Evolutionary conservation across 2,888 invertebrate species (phyloP), one percentile per base, ranked within the genome.

Genomic region (Clepsis dumicolana): DNA sequence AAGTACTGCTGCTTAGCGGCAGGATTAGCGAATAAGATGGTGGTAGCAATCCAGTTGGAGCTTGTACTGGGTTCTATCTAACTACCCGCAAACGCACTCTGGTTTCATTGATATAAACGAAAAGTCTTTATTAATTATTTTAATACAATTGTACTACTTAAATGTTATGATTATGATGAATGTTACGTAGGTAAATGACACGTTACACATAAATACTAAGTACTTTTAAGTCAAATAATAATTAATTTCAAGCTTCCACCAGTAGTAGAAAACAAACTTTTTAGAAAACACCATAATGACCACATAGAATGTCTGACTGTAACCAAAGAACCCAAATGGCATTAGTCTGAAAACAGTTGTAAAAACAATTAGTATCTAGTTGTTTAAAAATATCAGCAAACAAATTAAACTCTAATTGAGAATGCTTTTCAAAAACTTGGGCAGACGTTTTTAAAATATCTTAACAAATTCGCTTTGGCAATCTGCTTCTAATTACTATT

Each of bases 401-500:
- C 27, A 32, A 56, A 56, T 3, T 16, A 27, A 16, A 4, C 16
- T 44, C 4, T 18, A 44, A 8, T 18, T 44, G 48, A 21, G 10
- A 48, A 48, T 10, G 10, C 48, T 48, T 48, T 21, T 2, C 3
- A 12, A 48, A 48, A 21, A 18, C 48, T 21, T 21, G 0, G 48
- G 21, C 4, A 48, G 48, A 48, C 48, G 27, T 41, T 60, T 59
- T 65, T 53, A 14, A 41, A 53, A 52, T 21, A 16, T 21, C 27
- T 61, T 35, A 54, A 10, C 32, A 14, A 14, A 57, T 50, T 52
- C 18, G 25, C 21, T 59, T 8, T 5, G 44, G 54, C 54, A 62
- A 25, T 53, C 12, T 60, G 38, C 35, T 48, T 59, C 63, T 59
- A 63, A 68, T 68, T 64, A 59, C 52, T 27, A 44, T 41, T 50